Percentiles rank a stretch among this genome's conserved stretches.
Evolutionary conservation across 2,797 vertebrate genomes (phyloP).

Genomic region (Chanos chanos): DNA sequence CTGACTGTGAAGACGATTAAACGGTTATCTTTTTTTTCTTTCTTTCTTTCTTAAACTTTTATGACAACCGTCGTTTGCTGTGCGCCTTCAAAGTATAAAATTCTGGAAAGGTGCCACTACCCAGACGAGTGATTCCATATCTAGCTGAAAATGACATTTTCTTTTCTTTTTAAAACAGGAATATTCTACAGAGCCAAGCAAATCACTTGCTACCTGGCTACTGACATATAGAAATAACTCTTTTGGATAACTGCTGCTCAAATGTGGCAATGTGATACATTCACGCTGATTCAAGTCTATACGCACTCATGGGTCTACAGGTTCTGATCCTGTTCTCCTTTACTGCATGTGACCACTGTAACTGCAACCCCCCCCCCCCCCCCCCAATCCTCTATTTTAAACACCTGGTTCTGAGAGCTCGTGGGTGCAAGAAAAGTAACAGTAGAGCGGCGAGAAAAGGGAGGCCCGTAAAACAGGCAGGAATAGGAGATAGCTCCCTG

Average conservation of each 20-base stretch:
- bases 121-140: conserved; percentile 41
- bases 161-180: conserved; percentile 39
- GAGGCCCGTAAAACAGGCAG: conserved; percentile 7
- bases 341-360: neutral
- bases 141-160: conserved; percentile 41
- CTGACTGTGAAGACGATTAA: conserved; percentile 15
- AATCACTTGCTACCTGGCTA: conserved; percentile 40
- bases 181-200: conserved; percentile 37
- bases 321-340: too few relatives aligned
- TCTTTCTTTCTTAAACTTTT: conserved; percentile 27
- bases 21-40: conserved; percentile 30
- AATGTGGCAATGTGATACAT: conserved; percentile 38
- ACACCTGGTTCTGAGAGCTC: conserved; percentile 30
- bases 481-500: conserved; percentile 45
- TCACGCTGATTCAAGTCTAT: conserved; percentile 27
- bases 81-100: conserved; percentile 34
- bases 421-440: conserved; percentile 19
- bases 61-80: conserved; percentile 23
- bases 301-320: too few relatives aligned
- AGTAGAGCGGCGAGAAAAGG: neutral
- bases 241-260: conserved; percentile 42
- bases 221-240: conserved; percentile 47
- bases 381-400: conserved; percentile 20
- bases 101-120: conserved; percentile 30
- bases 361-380: conserved; percentile 8